Evolutionary conservation across 2,888 invertebrate species (phyloP).

Genomic region (Entomobrya multifasciata): DNA sequence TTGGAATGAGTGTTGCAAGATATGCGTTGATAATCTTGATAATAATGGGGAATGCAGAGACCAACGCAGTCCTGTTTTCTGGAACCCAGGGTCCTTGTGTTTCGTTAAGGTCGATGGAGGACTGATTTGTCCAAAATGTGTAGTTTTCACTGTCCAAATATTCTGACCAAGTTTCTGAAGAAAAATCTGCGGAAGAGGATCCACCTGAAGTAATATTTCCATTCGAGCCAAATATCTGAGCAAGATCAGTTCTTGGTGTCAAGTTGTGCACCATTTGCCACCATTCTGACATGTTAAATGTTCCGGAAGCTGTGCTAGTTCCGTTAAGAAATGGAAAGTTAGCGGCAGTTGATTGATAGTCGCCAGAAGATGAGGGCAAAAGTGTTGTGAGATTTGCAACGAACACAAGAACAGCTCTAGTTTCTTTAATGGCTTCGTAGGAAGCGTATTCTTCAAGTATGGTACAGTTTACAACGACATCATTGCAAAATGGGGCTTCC

Average conservation of each 20-base stretch:
- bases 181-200: constrained; percentile 57
- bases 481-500: constrained; percentile 72
- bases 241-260: constrained; percentile 74
- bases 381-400: constrained; percentile 76
- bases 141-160: constrained; percentile 78
- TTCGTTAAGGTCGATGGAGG: constrained; percentile 74
- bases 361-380: constrained; percentile 53
- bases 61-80: constrained; percentile 63
- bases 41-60: constrained; percentile 74
- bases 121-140: constrained; percentile 76
- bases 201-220: constrained; percentile 25
- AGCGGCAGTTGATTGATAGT: constrained; percentile 43
- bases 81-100: constrained; percentile 72
- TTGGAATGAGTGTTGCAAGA: constrained; percentile 67
- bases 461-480: constrained; percentile 77
- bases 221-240: constrained; percentile 73
- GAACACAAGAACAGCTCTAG: constrained; percentile 73
- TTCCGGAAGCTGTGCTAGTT: constrained; percentile 64
- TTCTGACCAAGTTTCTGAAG: constrained; percentile 74
- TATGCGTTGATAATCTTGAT: constrained; percentile 73
- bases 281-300: constrained; percentile 74
- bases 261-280: constrained; percentile 73
- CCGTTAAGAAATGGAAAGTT: constrained; percentile 58
- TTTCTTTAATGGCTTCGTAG: constrained; percentile 72
- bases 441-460: constrained; percentile 75